phyloP scores from a whole-genome alignment of 2,113 vertebrate genomes.

The Riparia riparia region DNA sequence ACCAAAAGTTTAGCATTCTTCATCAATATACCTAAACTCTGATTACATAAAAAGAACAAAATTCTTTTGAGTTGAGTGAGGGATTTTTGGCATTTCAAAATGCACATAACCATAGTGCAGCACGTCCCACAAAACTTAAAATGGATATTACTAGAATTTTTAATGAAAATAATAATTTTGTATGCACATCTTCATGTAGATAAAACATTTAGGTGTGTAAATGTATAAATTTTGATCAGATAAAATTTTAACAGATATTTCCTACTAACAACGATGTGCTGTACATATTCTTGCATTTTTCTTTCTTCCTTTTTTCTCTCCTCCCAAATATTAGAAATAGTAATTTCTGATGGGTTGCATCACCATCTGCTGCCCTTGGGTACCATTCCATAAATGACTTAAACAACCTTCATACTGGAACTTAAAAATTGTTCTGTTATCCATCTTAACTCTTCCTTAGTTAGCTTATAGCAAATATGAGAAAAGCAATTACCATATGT shows the following conservation, averaged over 20 bases:
- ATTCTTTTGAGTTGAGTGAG: not conserved
- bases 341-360: not conserved
- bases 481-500: not conserved
- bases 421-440: not conserved
- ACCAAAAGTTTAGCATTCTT: not conserved
- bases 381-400: not conserved
- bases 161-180: not conserved
- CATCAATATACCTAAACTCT: not conserved
- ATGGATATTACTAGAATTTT: not conserved
- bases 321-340: not conserved
- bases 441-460: not conserved
- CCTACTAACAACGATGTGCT: not conserved
- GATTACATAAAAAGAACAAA: not conserved
- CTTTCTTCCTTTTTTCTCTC: fast-evolving
- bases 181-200: too few species aligned
- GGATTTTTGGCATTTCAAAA: not conserved
- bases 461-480: not conserved
- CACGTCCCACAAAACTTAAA: not conserved
- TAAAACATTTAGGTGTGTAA: not conserved
- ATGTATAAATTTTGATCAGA: not conserved
- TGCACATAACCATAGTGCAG: not conserved
- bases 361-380: not conserved
- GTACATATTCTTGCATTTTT: not conserved
- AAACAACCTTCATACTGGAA: not conserved
- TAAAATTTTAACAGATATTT: not conserved